These are phyloP conservation scores for Diachrysia chrysitis DNA, from an alignment of 2,888 invertebrate genomes.

Conservation along the genomic window DNA sequence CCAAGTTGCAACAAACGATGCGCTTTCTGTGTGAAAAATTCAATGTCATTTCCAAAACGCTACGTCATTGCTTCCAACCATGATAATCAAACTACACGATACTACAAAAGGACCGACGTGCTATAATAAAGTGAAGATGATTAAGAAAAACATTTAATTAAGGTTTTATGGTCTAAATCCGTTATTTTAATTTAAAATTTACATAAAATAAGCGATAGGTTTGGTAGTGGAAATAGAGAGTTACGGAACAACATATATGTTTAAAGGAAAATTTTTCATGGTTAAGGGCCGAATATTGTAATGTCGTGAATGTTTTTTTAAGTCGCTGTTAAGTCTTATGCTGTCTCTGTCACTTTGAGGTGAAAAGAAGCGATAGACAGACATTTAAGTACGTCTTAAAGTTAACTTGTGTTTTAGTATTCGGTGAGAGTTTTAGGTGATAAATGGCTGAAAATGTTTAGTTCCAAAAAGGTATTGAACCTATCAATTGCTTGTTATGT, in stretches of 20 bases:
- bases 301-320: no score
- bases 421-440: no score
- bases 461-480: no score
- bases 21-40: conserved; percentile 8
- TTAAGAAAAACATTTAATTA: background rate
- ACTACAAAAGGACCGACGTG: conserved; percentile 19
- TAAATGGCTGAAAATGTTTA: no score
- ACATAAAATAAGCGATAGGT: background rate
- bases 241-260: background rate
- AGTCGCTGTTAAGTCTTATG: no score
- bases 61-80: conserved; percentile 23
- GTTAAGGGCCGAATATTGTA: no score
- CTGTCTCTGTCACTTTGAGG: no score
- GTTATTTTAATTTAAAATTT: background rate
- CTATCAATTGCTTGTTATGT: no score
- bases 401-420: no score
- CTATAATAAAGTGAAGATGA: conserved; percentile 4
- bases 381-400: no score
- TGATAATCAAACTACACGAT: conserved; percentile 30
- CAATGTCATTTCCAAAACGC: conserved; percentile 16
- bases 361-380: no score
- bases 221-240: background rate
- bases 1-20: conserved; percentile 5
- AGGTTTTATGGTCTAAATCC: background rate
- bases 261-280: background rate